phyloP scores from a whole-genome alignment of 2,113 vertebrate species.

The Neotragus moschatus region DNA sequence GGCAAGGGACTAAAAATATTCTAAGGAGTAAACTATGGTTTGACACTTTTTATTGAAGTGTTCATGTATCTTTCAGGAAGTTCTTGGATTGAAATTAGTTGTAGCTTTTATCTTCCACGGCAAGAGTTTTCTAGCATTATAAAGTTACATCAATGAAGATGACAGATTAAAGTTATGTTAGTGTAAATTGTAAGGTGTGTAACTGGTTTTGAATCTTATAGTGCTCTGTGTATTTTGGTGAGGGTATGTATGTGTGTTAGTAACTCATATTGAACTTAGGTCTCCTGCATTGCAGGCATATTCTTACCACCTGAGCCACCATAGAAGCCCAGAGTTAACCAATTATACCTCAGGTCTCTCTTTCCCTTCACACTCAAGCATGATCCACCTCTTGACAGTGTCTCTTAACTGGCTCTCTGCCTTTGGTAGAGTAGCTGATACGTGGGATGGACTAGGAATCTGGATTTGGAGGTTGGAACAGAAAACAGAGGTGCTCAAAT shows the following conservation, averaged over 20 bases:
- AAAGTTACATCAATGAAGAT: neutral
- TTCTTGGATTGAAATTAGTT: neutral
- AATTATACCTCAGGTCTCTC: neutral
- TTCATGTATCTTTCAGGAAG: neutral
- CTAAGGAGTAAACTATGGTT: neutral
- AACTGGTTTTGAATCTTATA: neutral
- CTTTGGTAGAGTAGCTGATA: neutral
- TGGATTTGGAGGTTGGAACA: neutral
- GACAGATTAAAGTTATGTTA: neutral
- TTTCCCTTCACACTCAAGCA: neutral
- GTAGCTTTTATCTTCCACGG: neutral
- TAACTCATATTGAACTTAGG: neutral
- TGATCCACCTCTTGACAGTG: neutral
- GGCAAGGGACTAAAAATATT: neutral
- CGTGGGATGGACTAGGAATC: fast-evolving
- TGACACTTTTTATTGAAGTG: neutral
- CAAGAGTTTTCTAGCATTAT: neutral
- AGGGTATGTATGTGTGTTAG: neutral
- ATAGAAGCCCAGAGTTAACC: neutral
- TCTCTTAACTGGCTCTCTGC: neutral
- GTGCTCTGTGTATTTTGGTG: neutral
- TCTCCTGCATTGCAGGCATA: neutral
- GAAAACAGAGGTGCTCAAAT: neutral
- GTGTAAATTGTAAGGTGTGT: neutral
- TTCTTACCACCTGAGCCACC: neutral